phyloP scores from a whole-genome alignment of 1,140 invertebrate species.

The Pseudomyrmex flavicornis region DNA sequence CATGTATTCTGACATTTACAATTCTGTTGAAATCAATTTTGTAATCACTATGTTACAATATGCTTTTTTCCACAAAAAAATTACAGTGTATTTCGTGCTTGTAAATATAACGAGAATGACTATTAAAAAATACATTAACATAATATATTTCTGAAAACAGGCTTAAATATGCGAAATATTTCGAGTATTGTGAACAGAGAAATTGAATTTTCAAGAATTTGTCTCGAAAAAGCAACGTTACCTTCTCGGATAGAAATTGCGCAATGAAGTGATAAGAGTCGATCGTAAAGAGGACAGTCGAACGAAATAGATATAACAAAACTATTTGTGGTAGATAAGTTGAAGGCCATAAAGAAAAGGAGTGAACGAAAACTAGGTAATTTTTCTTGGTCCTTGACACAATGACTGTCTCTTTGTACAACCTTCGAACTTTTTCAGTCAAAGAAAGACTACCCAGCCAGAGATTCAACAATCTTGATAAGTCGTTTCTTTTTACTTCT shows the following conservation, averaged over 20 bases:
- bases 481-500: constrained; percentile 34
- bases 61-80: not conserved
- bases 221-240: constrained; percentile 24
- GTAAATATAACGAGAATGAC: not conserved
- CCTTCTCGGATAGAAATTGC: constrained; percentile 40
- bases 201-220: constrained; percentile 48
- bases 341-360: constrained; percentile 39
- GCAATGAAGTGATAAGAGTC: constrained; percentile 50
- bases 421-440: constrained; percentile 52
- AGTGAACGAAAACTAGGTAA: constrained; percentile 33
- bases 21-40: not conserved
- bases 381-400: constrained; percentile 55
- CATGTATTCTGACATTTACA: not conserved
- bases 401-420: constrained; percentile 29
- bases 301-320: constrained; percentile 51
- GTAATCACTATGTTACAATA: not conserved
- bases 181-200: constrained; percentile 56
- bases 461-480: constrained; percentile 47
- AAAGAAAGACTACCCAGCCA: constrained; percentile 11
- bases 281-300: constrained; percentile 25
- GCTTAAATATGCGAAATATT: constrained; percentile 30
- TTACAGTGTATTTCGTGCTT: not conserved
- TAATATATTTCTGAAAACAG: constrained; percentile 23
- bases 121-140: not conserved
- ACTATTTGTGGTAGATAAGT: constrained; percentile 46